Percentiles rank a stretch among this genome's conserved stretches.
phyloP scores from a whole-genome alignment of 1,140 invertebrate species.

The Chrysomallon squamiferum region DNA sequence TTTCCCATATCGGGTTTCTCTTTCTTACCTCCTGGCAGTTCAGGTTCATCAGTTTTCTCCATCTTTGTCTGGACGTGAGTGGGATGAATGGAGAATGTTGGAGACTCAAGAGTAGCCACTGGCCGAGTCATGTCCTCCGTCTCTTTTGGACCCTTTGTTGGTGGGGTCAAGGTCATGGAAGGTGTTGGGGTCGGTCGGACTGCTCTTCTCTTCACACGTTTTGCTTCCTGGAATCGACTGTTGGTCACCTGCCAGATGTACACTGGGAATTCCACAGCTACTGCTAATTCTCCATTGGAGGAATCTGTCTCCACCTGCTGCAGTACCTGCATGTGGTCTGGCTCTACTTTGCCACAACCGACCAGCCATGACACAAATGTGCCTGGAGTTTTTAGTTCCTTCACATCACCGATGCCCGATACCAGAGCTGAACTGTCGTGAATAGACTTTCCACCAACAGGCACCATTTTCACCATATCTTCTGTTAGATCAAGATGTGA shows the following conservation, averaged over 20 bases:
- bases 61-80: slow-evolving; percentile 26
- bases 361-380: slow-evolving; percentile 70
- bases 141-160: slow-evolving; percentile 34
- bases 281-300: slow-evolving; percentile 71
- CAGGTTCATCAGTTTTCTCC: slow-evolving; percentile 16
- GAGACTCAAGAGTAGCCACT: slow-evolving; percentile 13
- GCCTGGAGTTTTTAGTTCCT: slow-evolving; percentile 64
- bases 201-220: slow-evolving; percentile 26
- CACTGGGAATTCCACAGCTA: slow-evolving; percentile 70
- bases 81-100: slow-evolving; percentile 25
- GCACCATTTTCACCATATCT: slow-evolving; percentile 65
- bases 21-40: slow-evolving; percentile 1
- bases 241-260: slow-evolving; percentile 71
- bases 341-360: slow-evolving; percentile 72
- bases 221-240: slow-evolving; percentile 60
- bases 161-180: slow-evolving; percentile 23
- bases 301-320: slow-evolving; percentile 70
- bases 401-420: slow-evolving; percentile 70
- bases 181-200: slow-evolving; percentile 40
- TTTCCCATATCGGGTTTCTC: not conserved
- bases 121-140: slow-evolving; percentile 30
- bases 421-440: slow-evolving; percentile 66
- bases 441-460: slow-evolving; percentile 50
- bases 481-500: slow-evolving; percentile 45
- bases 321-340: slow-evolving; percentile 66